Conservation (phyloP, 2,797 vertebrate genomes). For the Catostomus latipinnis region DNA sequence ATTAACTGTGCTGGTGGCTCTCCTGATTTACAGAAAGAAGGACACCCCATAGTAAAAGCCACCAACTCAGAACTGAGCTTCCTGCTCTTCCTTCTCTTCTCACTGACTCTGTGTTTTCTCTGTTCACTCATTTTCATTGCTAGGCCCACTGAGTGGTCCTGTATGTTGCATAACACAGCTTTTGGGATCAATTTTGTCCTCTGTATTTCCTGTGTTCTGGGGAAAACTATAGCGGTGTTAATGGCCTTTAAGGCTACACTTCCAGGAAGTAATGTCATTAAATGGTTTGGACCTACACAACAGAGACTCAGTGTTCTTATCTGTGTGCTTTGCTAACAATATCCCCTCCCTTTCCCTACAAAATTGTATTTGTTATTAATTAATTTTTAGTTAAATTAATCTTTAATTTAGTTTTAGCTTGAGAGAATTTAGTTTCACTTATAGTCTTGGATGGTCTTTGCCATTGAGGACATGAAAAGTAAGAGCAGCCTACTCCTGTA, state of each 20-base stretch:
- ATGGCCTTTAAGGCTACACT: slow-evolving; percentile 66
- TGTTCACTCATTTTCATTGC: slow-evolving; percentile 64
- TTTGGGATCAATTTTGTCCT: slow-evolving; percentile 64
- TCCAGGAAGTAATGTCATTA: slow-evolving; percentile 48
- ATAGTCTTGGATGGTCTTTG: too few species aligned
- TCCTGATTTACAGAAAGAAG: slow-evolving; percentile 68
- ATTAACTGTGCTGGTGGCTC: slow-evolving; percentile 63
- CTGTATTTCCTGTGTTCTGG: too few species aligned
- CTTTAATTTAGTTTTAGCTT: too few species aligned
- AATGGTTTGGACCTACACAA: slow-evolving; percentile 9
- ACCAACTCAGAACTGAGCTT: slow-evolving; percentile 76
- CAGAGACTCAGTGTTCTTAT: slow-evolving; percentile 5
- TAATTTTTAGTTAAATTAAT: too few species aligned
- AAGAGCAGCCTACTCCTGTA: too few species aligned
- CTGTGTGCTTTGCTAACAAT: background rate
- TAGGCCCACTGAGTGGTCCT: slow-evolving; percentile 72
- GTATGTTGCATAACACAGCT: slow-evolving; percentile 45
- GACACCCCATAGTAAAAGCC: slow-evolving; percentile 71
- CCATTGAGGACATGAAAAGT: too few species aligned
- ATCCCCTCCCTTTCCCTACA: too few species aligned
- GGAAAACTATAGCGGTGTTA: too few species aligned
- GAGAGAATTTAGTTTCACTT: too few species aligned
- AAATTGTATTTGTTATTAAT: too few species aligned
- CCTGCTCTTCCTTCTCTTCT: too few species aligned
- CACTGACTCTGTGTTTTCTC: too few species aligned